phyloP scores from a whole-genome alignment of 2,888 invertebrate genomes.

The Pediacus dermestoides region DNA sequence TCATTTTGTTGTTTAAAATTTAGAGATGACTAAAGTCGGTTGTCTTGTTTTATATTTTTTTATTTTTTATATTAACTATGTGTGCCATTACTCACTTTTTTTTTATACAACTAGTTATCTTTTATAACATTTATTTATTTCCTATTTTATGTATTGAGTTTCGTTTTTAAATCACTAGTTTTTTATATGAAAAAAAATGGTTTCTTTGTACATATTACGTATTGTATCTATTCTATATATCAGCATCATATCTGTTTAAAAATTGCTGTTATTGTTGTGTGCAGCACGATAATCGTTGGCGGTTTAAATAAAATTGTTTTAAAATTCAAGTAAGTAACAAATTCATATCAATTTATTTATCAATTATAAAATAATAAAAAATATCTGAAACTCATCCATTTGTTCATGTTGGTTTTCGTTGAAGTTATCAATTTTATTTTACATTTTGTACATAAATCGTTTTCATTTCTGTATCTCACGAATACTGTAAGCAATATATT shows the following conservation, averaged over 20 bases:
- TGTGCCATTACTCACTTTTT: not conserved
- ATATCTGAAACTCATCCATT: conserved; percentile 40
- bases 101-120: too few species aligned
- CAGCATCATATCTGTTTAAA: conserved; percentile 39
- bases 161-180: not conserved
- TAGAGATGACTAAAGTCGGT: too few species aligned
- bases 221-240: conserved; percentile 34
- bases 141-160: too few species aligned
- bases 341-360: conserved; percentile 51
- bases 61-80: not conserved
- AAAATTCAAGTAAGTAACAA: conserved; percentile 44
- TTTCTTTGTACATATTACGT: not conserved
- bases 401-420: conserved; percentile 12
- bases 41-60: too few species aligned
- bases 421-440: conserved; percentile 26
- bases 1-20: too few species aligned
- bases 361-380: conserved; percentile 39
- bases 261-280: conserved; percentile 33
- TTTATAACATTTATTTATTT: too few species aligned
- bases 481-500: conserved; percentile 41
- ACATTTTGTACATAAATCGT: conserved; percentile 38
- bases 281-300: not conserved
- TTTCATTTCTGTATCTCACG: conserved; percentile 36
- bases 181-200: not conserved
- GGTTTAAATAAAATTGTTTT: conserved; percentile 17